Evolutionary conservation across 2,797 vertebrate species (phyloP).

Genomic region (Octomys mimax): DNA sequence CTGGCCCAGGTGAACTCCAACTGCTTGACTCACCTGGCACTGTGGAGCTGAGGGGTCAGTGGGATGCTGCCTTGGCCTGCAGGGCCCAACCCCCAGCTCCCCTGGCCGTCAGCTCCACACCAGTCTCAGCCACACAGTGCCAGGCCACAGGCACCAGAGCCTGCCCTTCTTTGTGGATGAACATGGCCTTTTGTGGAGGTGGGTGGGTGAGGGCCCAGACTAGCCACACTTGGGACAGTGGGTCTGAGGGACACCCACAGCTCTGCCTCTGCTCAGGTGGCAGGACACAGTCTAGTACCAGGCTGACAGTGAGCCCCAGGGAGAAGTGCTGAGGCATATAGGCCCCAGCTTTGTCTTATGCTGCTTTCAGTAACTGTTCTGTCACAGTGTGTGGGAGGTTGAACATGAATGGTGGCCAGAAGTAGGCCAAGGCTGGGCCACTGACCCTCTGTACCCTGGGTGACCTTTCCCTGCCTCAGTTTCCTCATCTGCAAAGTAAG

Average conservation of each 20-base stretch:
- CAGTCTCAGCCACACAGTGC: conserved; percentile 85
- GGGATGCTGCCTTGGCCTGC: conserved; percentile 85
- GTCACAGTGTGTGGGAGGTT: background rate
- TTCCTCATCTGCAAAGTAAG: background rate
- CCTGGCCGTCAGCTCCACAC: conserved; percentile 80
- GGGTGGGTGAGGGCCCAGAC: conserved; percentile 9
- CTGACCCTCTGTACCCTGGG: accelerated
- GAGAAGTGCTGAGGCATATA: conserved; percentile 32
- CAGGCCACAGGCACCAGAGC: conserved; percentile 84
- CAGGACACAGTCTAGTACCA: conserved; percentile 77
- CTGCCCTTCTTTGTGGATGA: conserved; percentile 86
- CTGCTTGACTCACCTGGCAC: conserved; percentile 78
- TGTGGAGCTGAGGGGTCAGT: conserved; percentile 84
- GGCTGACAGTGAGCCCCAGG: conserved; percentile 82
- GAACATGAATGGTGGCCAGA: background rate
- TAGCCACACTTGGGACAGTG: accelerated
- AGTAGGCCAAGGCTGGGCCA: accelerated
- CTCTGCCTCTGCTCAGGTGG: conserved; percentile 83
- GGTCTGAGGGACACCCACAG: background rate
- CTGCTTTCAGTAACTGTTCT: background rate
- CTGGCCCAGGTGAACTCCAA: conserved; percentile 78
- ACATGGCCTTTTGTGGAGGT: conserved; percentile 87
- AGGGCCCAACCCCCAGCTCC: conserved; percentile 47
- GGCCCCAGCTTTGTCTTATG: background rate
- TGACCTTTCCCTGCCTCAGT: background rate